Conservation (phyloP, 2,797 vertebrate species). For the Pseudomugil gertrudae region DNA sequence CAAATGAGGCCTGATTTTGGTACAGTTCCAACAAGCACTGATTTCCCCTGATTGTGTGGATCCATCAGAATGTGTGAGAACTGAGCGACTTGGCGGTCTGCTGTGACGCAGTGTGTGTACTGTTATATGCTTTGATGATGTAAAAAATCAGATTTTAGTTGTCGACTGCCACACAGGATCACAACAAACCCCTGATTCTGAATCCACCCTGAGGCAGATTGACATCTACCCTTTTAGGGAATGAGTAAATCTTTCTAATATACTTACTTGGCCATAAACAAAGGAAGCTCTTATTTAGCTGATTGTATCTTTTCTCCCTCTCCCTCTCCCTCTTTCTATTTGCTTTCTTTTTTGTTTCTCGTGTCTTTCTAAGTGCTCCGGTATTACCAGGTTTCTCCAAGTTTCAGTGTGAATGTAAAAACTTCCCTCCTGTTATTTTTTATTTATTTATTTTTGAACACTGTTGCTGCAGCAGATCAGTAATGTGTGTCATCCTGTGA, state of each 20-base stretch:
- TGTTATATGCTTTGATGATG: conserved; percentile 30
- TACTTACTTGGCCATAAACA: conserved; percentile 52
- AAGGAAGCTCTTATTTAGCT: conserved; percentile 67
- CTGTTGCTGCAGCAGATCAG: conserved; percentile 20
- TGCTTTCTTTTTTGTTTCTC: conserved; percentile 19
- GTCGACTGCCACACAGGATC: conserved; percentile 48
- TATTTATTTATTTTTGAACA: no score
- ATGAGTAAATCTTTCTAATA: conserved; percentile 60
- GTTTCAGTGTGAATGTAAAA: not conserved
- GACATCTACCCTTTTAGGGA: conserved; percentile 52
- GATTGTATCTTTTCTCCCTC: conserved; percentile 48
- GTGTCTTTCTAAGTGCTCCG: not conserved
- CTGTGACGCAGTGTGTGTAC: conserved; percentile 22
- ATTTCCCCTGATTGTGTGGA: conserved; percentile 65
- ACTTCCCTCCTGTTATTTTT: conserved; percentile 9
- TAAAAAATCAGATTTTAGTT: conserved; percentile 37
- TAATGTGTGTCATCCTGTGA: conserved; percentile 46
- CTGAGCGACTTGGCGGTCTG: conserved; percentile 19
- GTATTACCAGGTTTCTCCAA: conserved; percentile 9
- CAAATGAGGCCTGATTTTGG: conserved; percentile 52
- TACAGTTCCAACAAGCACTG: conserved; percentile 33
- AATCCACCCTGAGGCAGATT: conserved; percentile 40
- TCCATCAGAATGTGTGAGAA: conserved; percentile 59
- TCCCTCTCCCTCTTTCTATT: conserved; percentile 33
- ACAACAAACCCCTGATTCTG: conserved; percentile 54